Conservation (phyloP, 2,888 invertebrate genomes). For the Drosophila picticornis region DNA sequence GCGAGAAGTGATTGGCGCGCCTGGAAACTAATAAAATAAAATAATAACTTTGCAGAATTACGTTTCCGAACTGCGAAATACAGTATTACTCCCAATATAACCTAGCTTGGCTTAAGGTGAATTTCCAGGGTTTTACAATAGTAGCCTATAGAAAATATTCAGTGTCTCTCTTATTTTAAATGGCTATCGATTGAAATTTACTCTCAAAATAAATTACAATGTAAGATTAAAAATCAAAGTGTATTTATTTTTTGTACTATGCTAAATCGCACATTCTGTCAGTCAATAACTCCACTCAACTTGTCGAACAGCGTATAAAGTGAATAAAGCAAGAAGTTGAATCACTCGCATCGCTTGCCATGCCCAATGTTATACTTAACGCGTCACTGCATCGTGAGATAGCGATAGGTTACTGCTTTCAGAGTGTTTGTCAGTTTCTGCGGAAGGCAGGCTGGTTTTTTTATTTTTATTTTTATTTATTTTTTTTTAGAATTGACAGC, state of each 20-base stretch:
- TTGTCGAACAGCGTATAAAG: background rate
- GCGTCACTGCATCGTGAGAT: conserved; percentile 30
- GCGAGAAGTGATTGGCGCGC: conserved; percentile 2
- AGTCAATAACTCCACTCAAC: background rate
- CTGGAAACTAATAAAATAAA: background rate
- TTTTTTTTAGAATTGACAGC: conserved; percentile 2
- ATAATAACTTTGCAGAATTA: background rate
- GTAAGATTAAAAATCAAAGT: no score
- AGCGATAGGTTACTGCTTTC: background rate
- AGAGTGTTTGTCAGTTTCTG: conserved; percentile 3
- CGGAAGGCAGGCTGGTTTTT: background rate
- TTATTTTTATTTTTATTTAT: background rate
- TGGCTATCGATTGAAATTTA: background rate
- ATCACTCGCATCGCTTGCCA: conserved; percentile 45
- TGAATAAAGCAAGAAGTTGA: conserved; percentile 19
- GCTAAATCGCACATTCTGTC: background rate
- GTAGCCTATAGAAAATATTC: background rate
- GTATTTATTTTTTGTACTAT: background rate
- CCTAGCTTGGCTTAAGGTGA: background rate
- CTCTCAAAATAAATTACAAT: background rate
- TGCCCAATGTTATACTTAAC: conserved; percentile 39
- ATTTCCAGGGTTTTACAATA: background rate
- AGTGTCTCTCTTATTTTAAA: background rate
- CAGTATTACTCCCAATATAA: background rate
- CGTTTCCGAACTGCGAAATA: background rate